A percentile compares a stretch with the other conserved stretches of the same genome.
Conservation (phyloP, 2,888 invertebrate genomes). For the Agonum fuliginosum region DNA sequence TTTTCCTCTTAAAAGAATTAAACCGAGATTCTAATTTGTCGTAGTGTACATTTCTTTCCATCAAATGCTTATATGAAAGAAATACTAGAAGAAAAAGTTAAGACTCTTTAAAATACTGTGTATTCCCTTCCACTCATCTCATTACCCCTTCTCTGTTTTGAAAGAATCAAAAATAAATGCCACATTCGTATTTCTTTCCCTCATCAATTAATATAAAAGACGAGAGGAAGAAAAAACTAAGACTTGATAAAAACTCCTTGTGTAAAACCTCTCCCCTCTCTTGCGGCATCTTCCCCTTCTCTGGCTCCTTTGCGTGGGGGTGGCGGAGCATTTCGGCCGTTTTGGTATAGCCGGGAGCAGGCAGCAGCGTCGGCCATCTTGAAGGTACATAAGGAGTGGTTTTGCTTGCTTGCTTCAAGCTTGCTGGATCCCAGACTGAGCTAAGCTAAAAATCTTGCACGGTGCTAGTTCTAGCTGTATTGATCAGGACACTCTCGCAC, state of each 20-base stretch:
- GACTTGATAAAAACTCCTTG: neutral
- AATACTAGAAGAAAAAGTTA: too few species aligned
- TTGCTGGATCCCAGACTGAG: constrained; percentile 72
- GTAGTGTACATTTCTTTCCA: too few species aligned
- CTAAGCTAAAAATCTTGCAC: constrained; percentile 74
- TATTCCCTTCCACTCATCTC: too few species aligned
- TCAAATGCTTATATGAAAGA: too few species aligned
- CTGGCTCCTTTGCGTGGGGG: neutral
- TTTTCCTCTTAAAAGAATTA: too few species aligned
- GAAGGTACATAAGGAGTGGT: constrained; percentile 70
- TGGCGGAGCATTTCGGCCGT: neutral
- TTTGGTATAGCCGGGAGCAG: too few species aligned
- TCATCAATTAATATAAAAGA: too few species aligned
- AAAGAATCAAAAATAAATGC: too few species aligned
- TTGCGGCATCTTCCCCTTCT: neutral
- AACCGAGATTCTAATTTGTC: too few species aligned
- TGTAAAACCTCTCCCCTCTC: constrained; percentile 4
- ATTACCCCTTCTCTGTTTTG: too few species aligned
- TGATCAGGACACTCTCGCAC: constrained; percentile 71
- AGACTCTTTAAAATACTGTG: too few species aligned
- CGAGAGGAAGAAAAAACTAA: neutral
- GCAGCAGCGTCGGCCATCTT: constrained; percentile 55
- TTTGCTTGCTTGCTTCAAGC: constrained; percentile 68
- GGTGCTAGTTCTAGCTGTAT: constrained; percentile 73
- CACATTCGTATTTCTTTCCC: too few species aligned